Conservation (phyloP, 2,888 invertebrate species). For the Dermolepida albohirtum region DNA sequence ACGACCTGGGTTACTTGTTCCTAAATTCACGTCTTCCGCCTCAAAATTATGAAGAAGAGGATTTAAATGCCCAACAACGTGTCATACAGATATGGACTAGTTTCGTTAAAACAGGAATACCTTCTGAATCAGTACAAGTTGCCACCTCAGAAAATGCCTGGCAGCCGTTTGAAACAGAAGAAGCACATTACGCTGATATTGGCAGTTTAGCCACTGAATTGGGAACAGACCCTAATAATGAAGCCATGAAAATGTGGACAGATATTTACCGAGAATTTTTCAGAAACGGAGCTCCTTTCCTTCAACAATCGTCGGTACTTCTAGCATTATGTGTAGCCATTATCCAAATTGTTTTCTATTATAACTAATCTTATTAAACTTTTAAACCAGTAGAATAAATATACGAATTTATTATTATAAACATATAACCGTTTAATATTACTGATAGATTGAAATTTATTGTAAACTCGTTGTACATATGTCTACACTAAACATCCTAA, state of each 20-base stretch:
- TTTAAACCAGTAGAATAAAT: neutral
- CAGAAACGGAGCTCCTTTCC: neutral
- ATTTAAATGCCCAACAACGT: constrained; percentile 47
- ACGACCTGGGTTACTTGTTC: constrained; percentile 56
- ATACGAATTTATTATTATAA: neutral
- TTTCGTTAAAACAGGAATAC: constrained; percentile 55
- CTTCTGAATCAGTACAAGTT: constrained; percentile 39
- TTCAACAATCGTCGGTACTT: neutral
- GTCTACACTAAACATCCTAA: too few species aligned
- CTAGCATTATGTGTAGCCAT: neutral
- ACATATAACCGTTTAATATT: too few species aligned
- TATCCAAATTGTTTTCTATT: constrained; percentile 7
- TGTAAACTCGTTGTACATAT: too few species aligned
- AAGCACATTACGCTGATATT: constrained; percentile 55
- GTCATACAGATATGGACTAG: constrained; percentile 54
- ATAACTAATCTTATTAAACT: neutral
- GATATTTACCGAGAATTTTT: constrained; percentile 42
- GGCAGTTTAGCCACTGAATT: constrained; percentile 49
- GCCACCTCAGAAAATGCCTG: constrained; percentile 44
- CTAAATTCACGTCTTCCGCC: constrained; percentile 38
- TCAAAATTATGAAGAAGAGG: constrained; percentile 40
- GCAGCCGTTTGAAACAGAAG: constrained; percentile 52
- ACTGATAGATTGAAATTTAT: too few species aligned
- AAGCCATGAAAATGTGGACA: constrained; percentile 56
- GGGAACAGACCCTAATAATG: constrained; percentile 52